Base-by-base conservation (phyloP, 2,113 vertebrate genomes). In the Melanerpes aurifrons region DNA sequence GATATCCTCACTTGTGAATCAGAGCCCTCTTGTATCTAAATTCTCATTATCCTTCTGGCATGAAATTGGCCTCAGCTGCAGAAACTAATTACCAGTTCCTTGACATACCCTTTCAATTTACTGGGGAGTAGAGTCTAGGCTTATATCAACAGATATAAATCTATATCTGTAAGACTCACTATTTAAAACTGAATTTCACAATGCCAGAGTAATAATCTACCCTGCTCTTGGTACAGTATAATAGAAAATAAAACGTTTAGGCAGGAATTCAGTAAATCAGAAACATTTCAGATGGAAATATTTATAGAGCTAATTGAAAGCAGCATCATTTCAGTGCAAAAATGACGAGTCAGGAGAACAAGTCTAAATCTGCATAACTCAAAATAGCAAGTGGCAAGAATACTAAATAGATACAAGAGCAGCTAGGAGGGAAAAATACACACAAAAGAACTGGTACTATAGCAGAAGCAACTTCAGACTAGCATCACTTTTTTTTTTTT, bases 61-160 rank as follows among this genome's bases (percentile, higher is more conserved):
- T 78, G 77, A 93, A 95, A 93, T 75, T 93, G 57, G 83, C 76
- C 86, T 92, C 89, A 94, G 96, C 83, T 90, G 91, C 83, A 91
- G 59, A 50, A 87, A 82, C 63, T 94, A 94, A 94, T 94, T 92
- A 91, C 75, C 54, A 92, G 78, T 64, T 92, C 74, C 62, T 80
- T 93, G 84, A 82, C 71, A 58, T 87, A 59, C 40, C 72, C 84
- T 83, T 87, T 89, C 66, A 35, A 43, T 96, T 72, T 79, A 62
- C 63, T 63, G 47, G 40, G 40, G 64, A 89, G 72, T 3, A 9
- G 7, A 73, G 48, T 62, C 57, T 58, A 79, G 31, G 69, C 32
- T 81, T 64, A 43, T 82, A 31, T 71, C 77, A 90, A 69, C 4
- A 11, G 64, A 57, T 62, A 37, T 2, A 50, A n/a, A 77, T 72